These are phyloP conservation scores for Passer domesticus DNA, from an alignment of 2,113 vertebrate species.

Conservation along the genomic window DNA sequence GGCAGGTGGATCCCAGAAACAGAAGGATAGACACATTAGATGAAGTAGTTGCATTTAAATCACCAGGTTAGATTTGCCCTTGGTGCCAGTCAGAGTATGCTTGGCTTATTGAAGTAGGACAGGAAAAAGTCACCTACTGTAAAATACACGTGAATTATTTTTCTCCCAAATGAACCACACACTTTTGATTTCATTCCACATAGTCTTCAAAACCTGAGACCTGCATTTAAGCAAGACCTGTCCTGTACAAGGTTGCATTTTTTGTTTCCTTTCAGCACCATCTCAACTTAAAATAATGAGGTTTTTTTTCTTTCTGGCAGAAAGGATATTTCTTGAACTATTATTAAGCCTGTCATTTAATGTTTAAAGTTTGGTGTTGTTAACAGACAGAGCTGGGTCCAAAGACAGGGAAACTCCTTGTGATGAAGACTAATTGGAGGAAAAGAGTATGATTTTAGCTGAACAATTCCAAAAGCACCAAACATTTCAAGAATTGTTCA, in stretches of 20 bases:
- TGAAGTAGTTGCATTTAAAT: background rate
- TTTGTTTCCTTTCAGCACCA: background rate
- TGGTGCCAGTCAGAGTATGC: background rate
- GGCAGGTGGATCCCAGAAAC: background rate
- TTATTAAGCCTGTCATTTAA: background rate
- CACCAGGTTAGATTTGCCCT: background rate
- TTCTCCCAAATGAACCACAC: background rate
- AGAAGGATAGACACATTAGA: background rate
- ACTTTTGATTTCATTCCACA: background rate
- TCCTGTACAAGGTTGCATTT: background rate
- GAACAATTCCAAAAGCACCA: background rate
- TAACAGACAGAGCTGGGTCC: background rate
- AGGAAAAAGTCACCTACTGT: background rate
- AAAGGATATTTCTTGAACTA: background rate
- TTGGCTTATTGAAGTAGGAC: background rate
- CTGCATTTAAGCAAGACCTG: background rate
- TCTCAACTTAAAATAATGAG: background rate
- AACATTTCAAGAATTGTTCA: background rate
- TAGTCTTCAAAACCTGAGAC: background rate
- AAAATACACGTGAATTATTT: accelerated
- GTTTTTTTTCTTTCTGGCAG: background rate
- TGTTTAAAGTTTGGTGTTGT: background rate
- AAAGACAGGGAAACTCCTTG: background rate
- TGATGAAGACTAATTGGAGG: background rate
- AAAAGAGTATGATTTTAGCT: background rate